These are phyloP conservation scores for Sinotaia quadrata DNA, from an alignment of 2,888 invertebrate species.

Conservation along the genomic window DNA sequence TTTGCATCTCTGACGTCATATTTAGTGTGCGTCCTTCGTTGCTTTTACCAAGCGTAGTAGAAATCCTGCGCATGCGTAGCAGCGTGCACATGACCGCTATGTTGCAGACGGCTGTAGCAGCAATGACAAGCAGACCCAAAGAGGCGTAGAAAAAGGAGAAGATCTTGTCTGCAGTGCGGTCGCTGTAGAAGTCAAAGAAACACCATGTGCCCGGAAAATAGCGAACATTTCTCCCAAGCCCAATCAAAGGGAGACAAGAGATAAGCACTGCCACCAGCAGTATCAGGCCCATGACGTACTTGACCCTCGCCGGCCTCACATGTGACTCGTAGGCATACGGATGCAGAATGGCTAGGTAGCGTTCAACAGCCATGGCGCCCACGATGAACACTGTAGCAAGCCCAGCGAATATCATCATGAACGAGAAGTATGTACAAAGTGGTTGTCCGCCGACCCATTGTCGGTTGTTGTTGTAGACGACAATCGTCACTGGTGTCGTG, in stretches of 20 bases:
- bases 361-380: constrained; percentile 70
- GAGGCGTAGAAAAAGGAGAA: constrained; percentile 64
- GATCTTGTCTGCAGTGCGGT: constrained; percentile 46
- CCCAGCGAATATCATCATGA: constrained; percentile 69
- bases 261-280: constrained; percentile 41
- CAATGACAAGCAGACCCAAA: constrained; percentile 60
- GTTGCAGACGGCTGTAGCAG: constrained; percentile 58
- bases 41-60: constrained; percentile 40
- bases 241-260: constrained; percentile 65
- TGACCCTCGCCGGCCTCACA: constrained; percentile 59
- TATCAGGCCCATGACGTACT: constrained; percentile 54
- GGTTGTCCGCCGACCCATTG: constrained; percentile 66
- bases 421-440: constrained; percentile 70
- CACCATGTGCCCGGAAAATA: constrained; percentile 72
- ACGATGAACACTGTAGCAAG: constrained; percentile 69
- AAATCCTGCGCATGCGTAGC: constrained; percentile 50
- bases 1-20: constrained; percentile 66
- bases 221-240: constrained; percentile 62
- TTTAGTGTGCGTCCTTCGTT: constrained; percentile 24
- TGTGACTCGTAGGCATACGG: constrained; percentile 65
- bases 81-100: constrained; percentile 55
- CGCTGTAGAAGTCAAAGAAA: constrained; percentile 67
- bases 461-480: constrained; percentile 64
- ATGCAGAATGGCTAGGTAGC: constrained; percentile 66
- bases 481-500: constrained; percentile 64